These are phyloP conservation scores for Alosa alosa DNA, from an alignment of 2,113 vertebrate genomes.

Conservation along the genomic window DNA sequence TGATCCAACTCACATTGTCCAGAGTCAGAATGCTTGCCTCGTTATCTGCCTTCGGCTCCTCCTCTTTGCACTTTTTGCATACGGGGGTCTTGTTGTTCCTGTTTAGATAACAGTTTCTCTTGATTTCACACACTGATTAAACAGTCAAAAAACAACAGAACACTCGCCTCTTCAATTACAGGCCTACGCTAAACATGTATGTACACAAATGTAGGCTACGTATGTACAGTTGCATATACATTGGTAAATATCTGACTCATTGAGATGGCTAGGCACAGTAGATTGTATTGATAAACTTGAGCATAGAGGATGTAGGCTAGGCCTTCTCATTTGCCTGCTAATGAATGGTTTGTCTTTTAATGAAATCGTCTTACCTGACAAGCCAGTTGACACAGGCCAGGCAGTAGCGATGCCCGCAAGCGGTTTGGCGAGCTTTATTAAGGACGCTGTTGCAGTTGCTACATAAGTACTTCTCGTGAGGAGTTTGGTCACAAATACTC, in stretches of 20 bases:
- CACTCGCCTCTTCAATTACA: no score
- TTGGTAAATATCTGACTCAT: no score
- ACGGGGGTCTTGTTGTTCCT: constrained; percentile 70
- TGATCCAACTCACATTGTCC: constrained; percentile 67
- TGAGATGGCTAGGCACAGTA: no score
- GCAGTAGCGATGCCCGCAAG: constrained; percentile 73
- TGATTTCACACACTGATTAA: neutral
- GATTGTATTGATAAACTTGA: no score
- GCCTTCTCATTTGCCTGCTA: no score
- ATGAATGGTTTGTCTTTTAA: neutral
- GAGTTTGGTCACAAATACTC: constrained; percentile 63
- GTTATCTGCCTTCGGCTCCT: constrained; percentile 51
- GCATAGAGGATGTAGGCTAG: no score
- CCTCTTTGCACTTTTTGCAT: constrained; percentile 74
- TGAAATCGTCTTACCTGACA: constrained; percentile 63
- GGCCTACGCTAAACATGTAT: no score
- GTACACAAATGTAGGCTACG: no score
- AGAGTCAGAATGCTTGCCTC: constrained; percentile 66
- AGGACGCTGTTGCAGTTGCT: constrained; percentile 71
- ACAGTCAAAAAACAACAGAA: neutral
- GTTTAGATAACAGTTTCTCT: neutral
- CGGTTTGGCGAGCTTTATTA: constrained; percentile 66
- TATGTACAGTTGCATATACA: no score
- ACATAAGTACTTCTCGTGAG: constrained; percentile 68
- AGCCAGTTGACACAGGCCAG: constrained; percentile 72